Evolutionary conservation across 1,140 invertebrate genomes (phyloP).

Genomic region (Mylabris phalerata): DNA sequence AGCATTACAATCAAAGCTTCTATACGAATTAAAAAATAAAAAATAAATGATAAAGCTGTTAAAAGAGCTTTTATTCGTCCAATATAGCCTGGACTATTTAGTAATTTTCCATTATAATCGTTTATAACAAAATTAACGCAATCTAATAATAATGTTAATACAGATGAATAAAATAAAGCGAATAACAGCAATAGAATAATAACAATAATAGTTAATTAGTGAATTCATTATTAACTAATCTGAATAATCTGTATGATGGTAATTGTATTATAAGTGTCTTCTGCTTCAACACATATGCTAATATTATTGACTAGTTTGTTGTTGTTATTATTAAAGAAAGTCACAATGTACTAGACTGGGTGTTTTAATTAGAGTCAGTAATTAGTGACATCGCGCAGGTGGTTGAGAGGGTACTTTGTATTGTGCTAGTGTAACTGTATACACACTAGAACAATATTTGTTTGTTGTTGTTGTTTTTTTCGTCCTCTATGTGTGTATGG

Average conservation of each 20-base stretch:
- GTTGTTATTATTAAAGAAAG: conserved; percentile 12
- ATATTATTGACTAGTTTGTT: conserved; percentile 2
- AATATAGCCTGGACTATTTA: too few relatives aligned
- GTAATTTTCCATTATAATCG: too few relatives aligned
- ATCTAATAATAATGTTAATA: too few relatives aligned
- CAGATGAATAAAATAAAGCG: too few relatives aligned
- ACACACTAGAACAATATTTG: background rate
- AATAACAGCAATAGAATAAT: background rate
- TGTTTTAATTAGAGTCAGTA: conserved; percentile 23
- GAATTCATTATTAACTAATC: conserved; percentile 17
- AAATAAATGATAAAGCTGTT: too few relatives aligned
- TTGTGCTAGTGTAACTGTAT: conserved; percentile 11
- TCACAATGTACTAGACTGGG: conserved; percentile 9
- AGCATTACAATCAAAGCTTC: too few relatives aligned
- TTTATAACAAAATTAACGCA: too few relatives aligned
- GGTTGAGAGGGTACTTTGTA: conserved; percentile 10
- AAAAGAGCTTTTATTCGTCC: too few relatives aligned
- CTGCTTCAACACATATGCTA: conserved; percentile 20
- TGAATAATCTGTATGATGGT: conserved; percentile 14
- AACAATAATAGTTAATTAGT: conserved; percentile 4
- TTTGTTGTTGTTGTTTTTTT: too few relatives aligned
- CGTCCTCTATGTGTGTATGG: too few relatives aligned
- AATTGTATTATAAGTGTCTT: conserved; percentile 16
- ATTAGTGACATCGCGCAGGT: conserved; percentile 20
- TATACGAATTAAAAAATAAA: too few relatives aligned